Conservation (phyloP, 2,888 invertebrate genomes). For the Melipona beecheii region DNA sequence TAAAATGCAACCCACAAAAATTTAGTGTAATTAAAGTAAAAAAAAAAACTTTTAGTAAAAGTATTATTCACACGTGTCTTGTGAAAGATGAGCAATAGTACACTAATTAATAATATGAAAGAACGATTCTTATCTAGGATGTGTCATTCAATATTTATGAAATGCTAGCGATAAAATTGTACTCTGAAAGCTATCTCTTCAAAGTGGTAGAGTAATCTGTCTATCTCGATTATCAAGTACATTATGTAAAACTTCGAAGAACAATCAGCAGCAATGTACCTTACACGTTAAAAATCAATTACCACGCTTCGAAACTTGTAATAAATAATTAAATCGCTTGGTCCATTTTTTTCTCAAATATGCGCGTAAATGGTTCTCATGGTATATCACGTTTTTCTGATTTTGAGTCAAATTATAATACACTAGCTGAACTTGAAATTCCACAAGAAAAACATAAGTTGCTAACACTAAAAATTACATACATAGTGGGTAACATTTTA, state of each 20-base stretch:
- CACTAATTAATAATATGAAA: slow-evolving; percentile 25
- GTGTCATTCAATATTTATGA: slow-evolving; percentile 22
- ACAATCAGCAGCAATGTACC: slow-evolving; percentile 27
- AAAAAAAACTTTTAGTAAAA: background rate
- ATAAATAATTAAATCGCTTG: slow-evolving; percentile 53
- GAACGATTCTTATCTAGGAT: slow-evolving; percentile 44
- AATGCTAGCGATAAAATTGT: slow-evolving; percentile 56
- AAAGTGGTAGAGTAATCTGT: slow-evolving; percentile 39
- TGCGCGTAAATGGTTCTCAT: slow-evolving; percentile 19
- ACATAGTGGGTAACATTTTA: background rate
- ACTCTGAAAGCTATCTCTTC: slow-evolving; percentile 56
- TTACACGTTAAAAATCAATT: slow-evolving; percentile 34
- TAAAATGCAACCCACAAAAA: no score
- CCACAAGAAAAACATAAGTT: background rate
- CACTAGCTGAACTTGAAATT: background rate
- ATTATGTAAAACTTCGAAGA: slow-evolving; percentile 26
- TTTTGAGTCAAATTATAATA: slow-evolving; percentile 13
- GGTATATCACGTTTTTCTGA: slow-evolving; percentile 23
- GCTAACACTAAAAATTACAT: background rate
- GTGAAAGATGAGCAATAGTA: slow-evolving; percentile 7
- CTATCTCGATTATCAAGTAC: slow-evolving; percentile 42
- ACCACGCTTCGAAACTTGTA: slow-evolving; percentile 27
- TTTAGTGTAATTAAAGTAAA: background rate
- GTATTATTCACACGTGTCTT: slow-evolving; percentile 8
- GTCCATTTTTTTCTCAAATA: slow-evolving; percentile 54